Conservation (phyloP, 2,797 vertebrate species). For the Oreochromis mossambicus region DNA sequence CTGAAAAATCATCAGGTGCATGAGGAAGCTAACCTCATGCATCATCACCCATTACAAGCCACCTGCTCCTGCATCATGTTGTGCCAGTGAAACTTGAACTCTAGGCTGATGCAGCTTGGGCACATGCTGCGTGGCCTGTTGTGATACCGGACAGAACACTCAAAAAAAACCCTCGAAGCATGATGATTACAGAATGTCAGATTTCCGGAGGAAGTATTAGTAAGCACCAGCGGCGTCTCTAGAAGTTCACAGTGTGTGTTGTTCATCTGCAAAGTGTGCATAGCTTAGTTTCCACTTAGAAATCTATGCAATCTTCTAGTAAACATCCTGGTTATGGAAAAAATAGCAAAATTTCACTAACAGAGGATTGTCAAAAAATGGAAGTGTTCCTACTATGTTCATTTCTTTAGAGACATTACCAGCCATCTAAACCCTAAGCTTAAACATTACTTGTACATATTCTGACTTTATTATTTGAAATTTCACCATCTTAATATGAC, state of each 20-base stretch:
- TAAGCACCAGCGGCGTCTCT: background rate
- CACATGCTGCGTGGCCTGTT: constrained; percentile 6
- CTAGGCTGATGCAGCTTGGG: background rate
- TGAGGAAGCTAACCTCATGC: constrained; percentile 5
- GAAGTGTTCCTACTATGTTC: background rate
- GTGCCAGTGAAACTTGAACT: constrained; percentile 9
- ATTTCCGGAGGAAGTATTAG: constrained; percentile 28
- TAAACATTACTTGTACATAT: background rate
- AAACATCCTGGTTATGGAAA: background rate
- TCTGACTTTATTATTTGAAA: background rate
- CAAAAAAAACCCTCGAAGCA: background rate
- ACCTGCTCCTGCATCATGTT: constrained; percentile 36
- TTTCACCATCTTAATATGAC: background rate
- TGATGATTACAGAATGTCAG: constrained; percentile 19
- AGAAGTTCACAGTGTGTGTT: background rate
- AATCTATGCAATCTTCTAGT: background rate
- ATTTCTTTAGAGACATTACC: background rate
- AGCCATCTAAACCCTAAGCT: background rate
- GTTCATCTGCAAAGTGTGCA: background rate
- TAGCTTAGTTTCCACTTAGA: background rate
- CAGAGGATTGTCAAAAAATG: background rate
- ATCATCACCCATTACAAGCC: constrained; percentile 35
- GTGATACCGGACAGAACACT: constrained; percentile 5
- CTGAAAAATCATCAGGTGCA: constrained; percentile 14
- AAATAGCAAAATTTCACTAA: background rate